These are phyloP conservation scores for Aromia moschata DNA, from an alignment of 2,888 invertebrate genomes.

Conservation along the genomic window DNA sequence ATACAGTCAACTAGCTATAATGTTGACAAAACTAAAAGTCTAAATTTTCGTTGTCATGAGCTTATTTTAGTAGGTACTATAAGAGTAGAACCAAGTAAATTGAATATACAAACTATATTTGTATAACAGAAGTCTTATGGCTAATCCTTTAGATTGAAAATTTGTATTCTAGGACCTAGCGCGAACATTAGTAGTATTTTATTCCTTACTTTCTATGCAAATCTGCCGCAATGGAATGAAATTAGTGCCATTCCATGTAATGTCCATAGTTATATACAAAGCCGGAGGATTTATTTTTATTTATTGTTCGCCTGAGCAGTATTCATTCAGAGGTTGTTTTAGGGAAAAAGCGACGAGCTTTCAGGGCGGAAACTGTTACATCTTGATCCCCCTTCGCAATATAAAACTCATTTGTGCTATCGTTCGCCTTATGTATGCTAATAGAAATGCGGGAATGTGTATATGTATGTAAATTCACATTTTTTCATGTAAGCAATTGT, in stretches of 20 bases:
- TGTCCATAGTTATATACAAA: conserved; percentile 15
- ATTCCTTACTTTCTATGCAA: conserved; percentile 13
- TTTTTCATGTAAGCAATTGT: too few species aligned
- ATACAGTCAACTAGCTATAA: too few species aligned
- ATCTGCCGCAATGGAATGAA: conserved; percentile 14
- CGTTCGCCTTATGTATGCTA: conserved; percentile 12
- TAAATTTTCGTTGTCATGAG: too few species aligned
- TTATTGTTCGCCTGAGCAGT: conserved; percentile 38
- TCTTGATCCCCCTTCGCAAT: conserved; percentile 10
- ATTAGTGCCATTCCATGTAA: conserved; percentile 23
- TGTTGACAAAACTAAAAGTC: too few species aligned
- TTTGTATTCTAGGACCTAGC: background rate
- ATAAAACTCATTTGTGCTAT: conserved; percentile 8
- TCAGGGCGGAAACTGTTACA: conserved; percentile 16
- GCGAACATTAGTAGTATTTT: conserved; percentile 2
- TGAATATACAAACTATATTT: too few species aligned
- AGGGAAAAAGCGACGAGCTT: background rate
- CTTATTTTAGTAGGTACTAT: too few species aligned
- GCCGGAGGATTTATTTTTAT: conserved; percentile 39
- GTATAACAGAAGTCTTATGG: background rate
- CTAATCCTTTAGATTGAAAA: background rate
- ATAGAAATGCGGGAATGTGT: conserved; percentile 7
- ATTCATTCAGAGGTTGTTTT: conserved; percentile 32
- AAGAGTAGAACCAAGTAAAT: too few species aligned
- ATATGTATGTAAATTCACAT: background rate